Evolutionary conservation across 2,888 invertebrate species (phyloP), one percentile per base, ranked within the genome.

Genomic region (Colostygia pectinataria): DNA sequence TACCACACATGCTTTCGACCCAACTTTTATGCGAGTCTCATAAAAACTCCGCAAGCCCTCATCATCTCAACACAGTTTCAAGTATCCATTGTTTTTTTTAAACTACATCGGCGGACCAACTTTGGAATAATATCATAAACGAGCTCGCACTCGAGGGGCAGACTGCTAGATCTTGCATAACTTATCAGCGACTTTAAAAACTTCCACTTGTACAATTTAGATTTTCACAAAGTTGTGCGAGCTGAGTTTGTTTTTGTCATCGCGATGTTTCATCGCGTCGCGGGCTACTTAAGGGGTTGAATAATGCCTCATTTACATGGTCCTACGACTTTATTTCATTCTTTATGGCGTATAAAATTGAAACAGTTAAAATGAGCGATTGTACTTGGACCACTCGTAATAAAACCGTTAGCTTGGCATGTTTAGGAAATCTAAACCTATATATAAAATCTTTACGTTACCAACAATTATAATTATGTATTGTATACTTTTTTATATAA

Each of bases 71-170:
- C 41, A 28, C 39, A 9, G 41, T 23, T 15, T 28, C 33, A 49
- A 53, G 49, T 53, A 18, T 46, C 47, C 54, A 52, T 53, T 53
- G 47, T 56, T 52, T 56, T 59, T 56, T 56, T 45, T 39, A 40
- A 52, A 54, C 47, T 42, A 33, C 43, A 45, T 43, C 36, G 34
- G 37, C 27, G 50, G 20, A 29, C 32, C 41, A 63, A 62, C 53
- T 63, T 60, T 9, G 44, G 39, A 51, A 63, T 55, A 53, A 60
- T 53, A 58, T 55, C 59, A 56, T 66, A 64, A 66, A 53, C 61
- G 53, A 55, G 48, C 47, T 45, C 52, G 59, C 64, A 52, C 54
- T 45, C 12, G 45, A 4, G 47, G 53, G 39, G 50, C 40, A 31
- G 42, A 45, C 51, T 36, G 57, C 23, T 49, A 9, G 45, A 52